Evolutionary conservation across 2,797 vertebrate species (phyloP), one percentile per base, ranked within the genome.

Genomic region (Psittacula echo): DNA sequence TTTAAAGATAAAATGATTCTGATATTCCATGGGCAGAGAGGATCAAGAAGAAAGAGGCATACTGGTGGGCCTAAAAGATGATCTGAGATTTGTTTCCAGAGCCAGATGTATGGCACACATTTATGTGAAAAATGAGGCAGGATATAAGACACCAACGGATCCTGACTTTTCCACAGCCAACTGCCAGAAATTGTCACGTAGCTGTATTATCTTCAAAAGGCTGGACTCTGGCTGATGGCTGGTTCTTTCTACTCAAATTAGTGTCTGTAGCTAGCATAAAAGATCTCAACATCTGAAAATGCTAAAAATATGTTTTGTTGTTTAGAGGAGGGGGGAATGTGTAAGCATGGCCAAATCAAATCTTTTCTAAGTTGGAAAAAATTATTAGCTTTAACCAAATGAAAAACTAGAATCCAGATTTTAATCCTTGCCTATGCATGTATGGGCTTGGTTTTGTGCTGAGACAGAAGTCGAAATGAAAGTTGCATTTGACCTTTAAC

Each of bases 141-240:
- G 91, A 95, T 96, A 44, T 89, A 94, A 96, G 91, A 95, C 88
- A 91, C 88, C 90, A 85, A 45, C 64, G 1, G 66, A 86, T 94
- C 88, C 75, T 87, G 95, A 83, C 74, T 97, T 92, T 94, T 96
- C 94, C 60, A 83, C 13, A 2, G 77, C 90, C 77, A 79, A 62
- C 67, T 94, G 95, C 93, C 95, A 96, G 91, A n/a, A 90, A 41
- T 96, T 91, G 95, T 97, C 96, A 96, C 80, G 65, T 94, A 96
- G 90, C 89, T 93, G 26, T 77, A 24, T 85, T 94, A 95, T 96
- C 95, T 97, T 97, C 95, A 96, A 96, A 96, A 95, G 93, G 12
- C 54, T 83, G 90, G 91, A 94, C 95, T 85, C 93, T 87, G 91
- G 95, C 93, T 89, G 89, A 47, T 96, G 93, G 87, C 94, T 95